These are phyloP conservation scores for Sebastes oblongus DNA, from an alignment of 2,797 vertebrate species.

Conservation along the genomic window DNA sequence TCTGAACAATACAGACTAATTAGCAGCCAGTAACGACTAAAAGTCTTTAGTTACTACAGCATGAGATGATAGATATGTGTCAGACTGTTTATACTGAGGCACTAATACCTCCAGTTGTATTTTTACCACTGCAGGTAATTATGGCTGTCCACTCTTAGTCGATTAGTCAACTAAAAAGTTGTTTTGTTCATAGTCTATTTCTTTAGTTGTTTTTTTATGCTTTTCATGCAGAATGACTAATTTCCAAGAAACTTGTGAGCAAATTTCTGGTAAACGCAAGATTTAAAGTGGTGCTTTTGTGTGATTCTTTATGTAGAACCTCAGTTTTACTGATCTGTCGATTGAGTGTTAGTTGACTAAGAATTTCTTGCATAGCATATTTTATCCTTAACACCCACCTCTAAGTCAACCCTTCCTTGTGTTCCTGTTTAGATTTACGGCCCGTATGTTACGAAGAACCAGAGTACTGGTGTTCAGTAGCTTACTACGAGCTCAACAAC, in stretches of 20 bases:
- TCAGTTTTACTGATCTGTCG: background rate
- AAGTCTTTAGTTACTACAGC: too few species aligned
- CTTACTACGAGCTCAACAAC: slow-evolving; percentile 98
- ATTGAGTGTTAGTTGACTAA: background rate
- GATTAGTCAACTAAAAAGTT: too few species aligned
- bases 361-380: background rate
- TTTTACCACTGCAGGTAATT: background rate
- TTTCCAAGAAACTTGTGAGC: too few species aligned
- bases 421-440: slow-evolving; percentile 83
- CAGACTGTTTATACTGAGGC: background rate
- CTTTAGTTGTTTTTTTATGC: too few species aligned
- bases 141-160: too few species aligned
- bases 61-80: background rate
- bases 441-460: slow-evolving; percentile 98
- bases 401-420: background rate
- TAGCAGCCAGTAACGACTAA: accelerated
- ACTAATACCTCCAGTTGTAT: background rate
- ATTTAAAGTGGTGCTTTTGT: background rate
- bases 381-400: background rate
- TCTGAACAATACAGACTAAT: too few species aligned
- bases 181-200: too few species aligned
- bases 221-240: too few species aligned
- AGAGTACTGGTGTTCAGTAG: slow-evolving; percentile 96
- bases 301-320: background rate
- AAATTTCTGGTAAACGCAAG: too few species aligned